Conservation (phyloP, 2,113 vertebrate genomes). For the Megaptera novaeangliae region DNA sequence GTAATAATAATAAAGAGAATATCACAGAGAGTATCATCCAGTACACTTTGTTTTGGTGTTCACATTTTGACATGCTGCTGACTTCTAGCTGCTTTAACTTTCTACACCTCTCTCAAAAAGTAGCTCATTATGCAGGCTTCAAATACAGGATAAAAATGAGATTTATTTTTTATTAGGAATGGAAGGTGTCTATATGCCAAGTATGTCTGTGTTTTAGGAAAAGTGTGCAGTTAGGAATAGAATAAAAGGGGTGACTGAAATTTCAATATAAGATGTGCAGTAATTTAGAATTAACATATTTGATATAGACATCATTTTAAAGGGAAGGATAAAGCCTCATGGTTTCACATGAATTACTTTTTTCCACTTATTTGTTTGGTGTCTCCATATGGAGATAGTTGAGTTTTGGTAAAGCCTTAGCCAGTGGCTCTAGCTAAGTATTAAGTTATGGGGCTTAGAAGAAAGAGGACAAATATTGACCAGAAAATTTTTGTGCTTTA, state of each 20-base stretch:
- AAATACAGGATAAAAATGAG: background rate
- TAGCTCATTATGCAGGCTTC: slow-evolving; percentile 31
- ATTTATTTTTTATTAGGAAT: background rate
- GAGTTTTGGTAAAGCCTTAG: background rate
- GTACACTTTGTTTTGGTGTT: background rate
- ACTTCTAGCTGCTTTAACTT: slow-evolving; percentile 28
- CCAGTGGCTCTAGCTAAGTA: background rate
- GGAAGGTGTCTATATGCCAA: background rate
- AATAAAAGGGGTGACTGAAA: background rate
- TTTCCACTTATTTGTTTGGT: background rate
- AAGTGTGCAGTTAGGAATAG: background rate
- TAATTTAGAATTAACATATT: background rate
- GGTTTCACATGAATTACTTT: background rate
- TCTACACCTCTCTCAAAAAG: slow-evolving; percentile 16
- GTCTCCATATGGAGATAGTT: background rate
- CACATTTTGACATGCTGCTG: slow-evolving; percentile 36
- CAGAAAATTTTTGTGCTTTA: background rate
- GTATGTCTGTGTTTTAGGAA: background rate
- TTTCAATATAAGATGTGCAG: background rate
- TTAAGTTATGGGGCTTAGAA: background rate
- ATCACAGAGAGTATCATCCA: background rate
- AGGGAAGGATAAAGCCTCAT: background rate
- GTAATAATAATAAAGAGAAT: background rate
- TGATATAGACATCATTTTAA: background rate
- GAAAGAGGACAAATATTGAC: background rate